Evolutionary conservation across 2,113 vertebrate genomes (phyloP).

Genomic region (Danio rerio): DNA sequence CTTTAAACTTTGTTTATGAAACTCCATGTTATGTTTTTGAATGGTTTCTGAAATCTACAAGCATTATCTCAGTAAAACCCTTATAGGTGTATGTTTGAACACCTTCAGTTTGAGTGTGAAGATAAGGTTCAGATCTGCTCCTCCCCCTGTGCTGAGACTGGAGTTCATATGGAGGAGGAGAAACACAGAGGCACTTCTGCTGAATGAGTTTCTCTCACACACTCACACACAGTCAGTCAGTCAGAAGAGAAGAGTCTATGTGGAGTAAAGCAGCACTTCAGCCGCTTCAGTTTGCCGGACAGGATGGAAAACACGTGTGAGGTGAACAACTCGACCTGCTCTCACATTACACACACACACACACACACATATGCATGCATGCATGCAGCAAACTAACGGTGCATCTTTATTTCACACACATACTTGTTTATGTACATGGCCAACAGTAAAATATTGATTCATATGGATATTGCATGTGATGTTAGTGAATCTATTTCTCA

Average conservation of each 20-base stretch:
- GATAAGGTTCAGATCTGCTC: background rate
- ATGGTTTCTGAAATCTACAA: too few species aligned
- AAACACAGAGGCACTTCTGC: conserved; percentile 20
- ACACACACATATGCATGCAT: background rate
- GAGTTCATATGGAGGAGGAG: conserved; percentile 42
- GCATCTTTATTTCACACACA: background rate
- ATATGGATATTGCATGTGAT: background rate
- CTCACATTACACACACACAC: background rate
- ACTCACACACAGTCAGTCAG: conserved; percentile 9
- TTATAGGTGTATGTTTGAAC: too few species aligned
- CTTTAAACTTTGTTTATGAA: too few species aligned
- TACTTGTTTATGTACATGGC: background rate
- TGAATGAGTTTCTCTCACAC: conserved; percentile 30
- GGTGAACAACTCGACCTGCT: conserved; percentile 50
- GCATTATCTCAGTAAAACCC: too few species aligned
- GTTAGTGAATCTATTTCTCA: background rate
- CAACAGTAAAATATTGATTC: background rate
- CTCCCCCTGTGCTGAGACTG: conserved; percentile 9
- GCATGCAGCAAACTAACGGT: background rate
- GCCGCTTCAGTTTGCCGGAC: background rate
- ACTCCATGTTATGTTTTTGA: too few species aligned
- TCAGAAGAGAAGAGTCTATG: background rate
- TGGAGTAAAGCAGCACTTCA: background rate
- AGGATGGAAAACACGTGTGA: conserved; percentile 59
- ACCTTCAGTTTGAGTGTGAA: too few species aligned